Evolutionary conservation across 2,888 invertebrate species (phyloP), one percentile per base, ranked within the genome.

Genomic region (Aethes cnicana): DNA sequence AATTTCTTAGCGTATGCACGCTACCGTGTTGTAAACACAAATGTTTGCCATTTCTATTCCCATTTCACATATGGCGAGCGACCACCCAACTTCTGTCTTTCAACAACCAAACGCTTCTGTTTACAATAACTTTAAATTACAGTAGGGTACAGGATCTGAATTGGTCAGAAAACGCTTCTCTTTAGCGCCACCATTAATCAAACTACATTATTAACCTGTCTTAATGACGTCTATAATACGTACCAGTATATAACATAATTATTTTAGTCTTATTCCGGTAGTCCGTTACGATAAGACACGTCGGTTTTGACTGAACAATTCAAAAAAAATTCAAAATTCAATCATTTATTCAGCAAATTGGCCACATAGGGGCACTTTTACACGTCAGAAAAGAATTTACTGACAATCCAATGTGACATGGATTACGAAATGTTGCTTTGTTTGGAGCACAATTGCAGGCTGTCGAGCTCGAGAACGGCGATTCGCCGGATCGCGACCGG

Each of bases 171-270:
- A 57, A 57, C 53, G 11, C 30, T n/a, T n/a, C 35, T 54, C 52
- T 37, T 36, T 25, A 55, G 53, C 55, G 54, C 61, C 54, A 68
- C 67, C 63, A 64, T 69, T 69, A 67, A 57, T 62, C 62, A 49
- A 49, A 63, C 62, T 63, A 62, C 68, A 61, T 63, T 52, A 80
- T 79, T 77, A 76, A 69, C 67, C 61, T 71, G 75, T 77, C 75
- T 58, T 54, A 43, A 43, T 53, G 47, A 55, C 33, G 36, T 44
- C 50, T 11, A 53, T 33, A 11, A 16, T 41, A 39, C 28, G 20
- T 33, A 21, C 33, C 46, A 46, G 37, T 41, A 41, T 47, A 33
- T 46, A 44, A 36, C 39, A n/a, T n/a, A 9, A 52, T 39, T 32
- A 33, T 32, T 35, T 32, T 28, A 49, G 35, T 20, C 41, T 36